Base-by-base conservation (phyloP, 2,797 vertebrate species). In the Steatocranus sp. region DNA sequence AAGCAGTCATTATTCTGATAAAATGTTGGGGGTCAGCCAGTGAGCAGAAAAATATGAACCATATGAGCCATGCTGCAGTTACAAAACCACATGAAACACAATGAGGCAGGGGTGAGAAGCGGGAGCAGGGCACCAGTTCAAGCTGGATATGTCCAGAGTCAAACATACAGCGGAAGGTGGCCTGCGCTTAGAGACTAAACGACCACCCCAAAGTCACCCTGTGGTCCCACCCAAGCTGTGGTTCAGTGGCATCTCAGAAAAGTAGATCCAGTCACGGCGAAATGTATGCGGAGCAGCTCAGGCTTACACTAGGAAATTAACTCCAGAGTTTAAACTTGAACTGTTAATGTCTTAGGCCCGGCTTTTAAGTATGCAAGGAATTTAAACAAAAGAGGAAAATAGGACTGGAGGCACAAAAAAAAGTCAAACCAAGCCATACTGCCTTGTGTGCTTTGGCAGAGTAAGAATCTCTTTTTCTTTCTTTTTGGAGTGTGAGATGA, bases 171-270 rank as follows among this genome's bases (percentile, higher is more conserved):
- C 68, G 70, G 92, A 90, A 89, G 92, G 89, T 94, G 88, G 92
- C 89, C 88, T 18, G 73, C 49, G 68, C 88, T 90, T 80, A 93
- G 93, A 89, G 86, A 84, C 87, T 82, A 88, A 88, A 82, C 87
- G 93, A 95, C 95, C 95, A 95, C 95, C 95, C 93, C 88, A 93
- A 92, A 92, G 87, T 85, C 90, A 82, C 79, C 82, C 88, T 89
- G 87, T 56, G 92, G 93, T 93, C 84, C 85, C 73, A n/a, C 81
- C 73, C 34, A 93, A 95, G 78, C 82, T 75, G 86, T 86, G 83
- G 84, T 80, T 90, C 27, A 23, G 83, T 91, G 81, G 92, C 92
- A 94, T 91, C 88, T 58, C 83, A 88, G 84, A 78, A 91, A 93
- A 94, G 93, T 84, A 94, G 85, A 95, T 93, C 90, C 51, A 80